These are phyloP conservation scores for Drosophila fulvimacula DNA, from an alignment of 2,888 invertebrate genomes.

Conservation along the genomic window DNA sequence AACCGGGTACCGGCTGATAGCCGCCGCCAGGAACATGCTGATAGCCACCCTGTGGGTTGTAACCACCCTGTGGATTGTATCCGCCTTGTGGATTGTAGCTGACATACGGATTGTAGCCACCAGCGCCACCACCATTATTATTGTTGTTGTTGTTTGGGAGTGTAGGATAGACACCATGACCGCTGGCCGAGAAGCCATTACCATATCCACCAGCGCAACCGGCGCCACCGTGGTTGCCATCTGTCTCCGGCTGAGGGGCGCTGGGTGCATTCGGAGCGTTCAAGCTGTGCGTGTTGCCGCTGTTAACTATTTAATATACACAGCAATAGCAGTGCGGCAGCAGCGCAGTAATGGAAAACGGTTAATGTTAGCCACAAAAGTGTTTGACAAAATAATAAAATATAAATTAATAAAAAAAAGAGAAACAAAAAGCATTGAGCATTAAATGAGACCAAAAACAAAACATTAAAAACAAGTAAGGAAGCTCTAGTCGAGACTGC, in stretches of 20 bases:
- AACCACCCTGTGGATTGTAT: constrained; percentile 60
- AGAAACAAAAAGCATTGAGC: constrained; percentile 52
- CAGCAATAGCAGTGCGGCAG: constrained; percentile 25
- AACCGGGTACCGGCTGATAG: constrained; percentile 68
- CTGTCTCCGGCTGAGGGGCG: constrained; percentile 72
- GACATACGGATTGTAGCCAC: constrained; percentile 66
- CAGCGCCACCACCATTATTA: constrained; percentile 40
- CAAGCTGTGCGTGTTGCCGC: constrained; percentile 75
- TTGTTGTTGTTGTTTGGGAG: constrained; percentile 71
- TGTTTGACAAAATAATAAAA: constrained; percentile 33
- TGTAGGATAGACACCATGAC: constrained; percentile 82
- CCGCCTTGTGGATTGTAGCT: constrained; percentile 69
- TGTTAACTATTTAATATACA: constrained; percentile 52
- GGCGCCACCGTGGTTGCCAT: constrained; percentile 65
- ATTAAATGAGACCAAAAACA: constrained; percentile 8
- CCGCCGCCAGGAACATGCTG: constrained; percentile 66
- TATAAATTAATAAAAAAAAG: constrained; percentile 6
- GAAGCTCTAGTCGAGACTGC: no score
- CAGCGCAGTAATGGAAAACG: constrained; percentile 36
- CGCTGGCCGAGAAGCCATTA: constrained; percentile 83
- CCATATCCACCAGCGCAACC: constrained; percentile 81
- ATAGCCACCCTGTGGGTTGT: constrained; percentile 51
- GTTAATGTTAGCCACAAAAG: constrained; percentile 66
- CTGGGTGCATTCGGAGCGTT: constrained; percentile 79
- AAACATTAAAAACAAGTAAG: constrained; percentile 7